Conservation (phyloP, 2,888 invertebrate genomes). For the Volucella inflata region DNA sequence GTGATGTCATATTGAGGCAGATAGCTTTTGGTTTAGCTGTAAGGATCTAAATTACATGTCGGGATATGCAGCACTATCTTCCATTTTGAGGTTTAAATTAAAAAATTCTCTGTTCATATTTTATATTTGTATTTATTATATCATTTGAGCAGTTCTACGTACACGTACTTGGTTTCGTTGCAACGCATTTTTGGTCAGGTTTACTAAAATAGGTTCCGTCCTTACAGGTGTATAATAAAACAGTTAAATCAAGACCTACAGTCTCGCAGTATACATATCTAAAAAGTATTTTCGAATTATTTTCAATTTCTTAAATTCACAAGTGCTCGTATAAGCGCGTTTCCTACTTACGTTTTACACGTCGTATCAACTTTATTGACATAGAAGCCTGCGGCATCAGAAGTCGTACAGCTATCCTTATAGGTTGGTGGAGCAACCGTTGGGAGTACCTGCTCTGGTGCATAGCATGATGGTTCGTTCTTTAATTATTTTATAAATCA, state of each 20-base stretch:
- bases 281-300: background rate
- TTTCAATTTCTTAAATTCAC: background rate
- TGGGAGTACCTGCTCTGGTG: background rate
- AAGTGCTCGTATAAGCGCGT: too few relatives aligned
- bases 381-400: background rate
- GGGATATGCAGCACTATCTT: too few relatives aligned
- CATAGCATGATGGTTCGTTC: slow-evolving; percentile 30
- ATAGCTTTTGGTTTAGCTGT: too few relatives aligned
- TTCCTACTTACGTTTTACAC: slow-evolving; percentile 11
- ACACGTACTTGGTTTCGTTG: slow-evolving; percentile 6
- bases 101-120: too few relatives aligned
- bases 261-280: slow-evolving; percentile 38
- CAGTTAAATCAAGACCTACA: background rate
- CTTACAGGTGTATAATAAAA: background rate
- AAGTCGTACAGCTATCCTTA: background rate
- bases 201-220: slow-evolving; percentile 3
- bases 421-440: slow-evolving; percentile 12
- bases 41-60: too few relatives aligned
- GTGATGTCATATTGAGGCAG: too few relatives aligned
- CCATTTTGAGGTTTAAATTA: too few relatives aligned
- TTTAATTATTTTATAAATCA: background rate
- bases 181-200: background rate
- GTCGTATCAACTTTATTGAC: slow-evolving; percentile 13
- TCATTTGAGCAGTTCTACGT: background rate
- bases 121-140: background rate